Evolutionary conservation across 2,888 invertebrate species (phyloP), one percentile per base, ranked within the genome.

Genomic region (Ormyrus pomaceus): DNA sequence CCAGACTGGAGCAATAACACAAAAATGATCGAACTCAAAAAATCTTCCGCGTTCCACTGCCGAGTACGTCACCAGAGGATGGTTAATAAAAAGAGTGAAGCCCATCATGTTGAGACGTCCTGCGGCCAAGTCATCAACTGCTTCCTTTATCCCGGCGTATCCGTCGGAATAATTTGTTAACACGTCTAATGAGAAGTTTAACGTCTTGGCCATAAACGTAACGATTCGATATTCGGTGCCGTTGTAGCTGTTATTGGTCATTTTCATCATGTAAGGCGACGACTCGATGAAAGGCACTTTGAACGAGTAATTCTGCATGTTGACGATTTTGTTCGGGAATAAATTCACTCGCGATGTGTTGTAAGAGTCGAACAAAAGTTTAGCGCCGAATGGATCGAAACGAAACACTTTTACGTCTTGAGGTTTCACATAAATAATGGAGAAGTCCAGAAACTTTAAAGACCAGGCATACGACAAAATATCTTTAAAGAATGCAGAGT

Each of bases 251-350:
- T 68, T 19, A 3, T 53, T 51, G 6, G 19, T 11, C 0, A n/a
- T 11, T 51, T 45, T 46, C 11, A 6, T 53, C n/a, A 80, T 69
- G 8, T 80, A 80, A 19, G 80, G 77, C 5, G 55, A 5, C 0
- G 68, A 51, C 2, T 56, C n/a, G 9, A 80, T 77, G n/a, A 51
- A 80, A 10, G 80, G 73, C 2, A 77, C 9, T 9, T 69, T 68
- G 0, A 77, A 19, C 48, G 68, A 51, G 10, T 77, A 64, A 5
- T 13, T 19, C 6, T 64, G 11, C 64, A 66, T 64, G n/a, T 80
- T 62, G 1, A 0, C 45, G 0, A 72, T 5, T 64, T 80, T 80
- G 13, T 80, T 51, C 0, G 77, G 80, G 34, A 80, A 80, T 0
- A 80, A 8, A 9, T 62, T 62, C 0, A 53, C 4, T 13, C 51